Evolutionary conservation across 2,113 vertebrate species (phyloP), one percentile per base, ranked within the genome.

Genomic region (Gorsachius goisagi): DNA sequence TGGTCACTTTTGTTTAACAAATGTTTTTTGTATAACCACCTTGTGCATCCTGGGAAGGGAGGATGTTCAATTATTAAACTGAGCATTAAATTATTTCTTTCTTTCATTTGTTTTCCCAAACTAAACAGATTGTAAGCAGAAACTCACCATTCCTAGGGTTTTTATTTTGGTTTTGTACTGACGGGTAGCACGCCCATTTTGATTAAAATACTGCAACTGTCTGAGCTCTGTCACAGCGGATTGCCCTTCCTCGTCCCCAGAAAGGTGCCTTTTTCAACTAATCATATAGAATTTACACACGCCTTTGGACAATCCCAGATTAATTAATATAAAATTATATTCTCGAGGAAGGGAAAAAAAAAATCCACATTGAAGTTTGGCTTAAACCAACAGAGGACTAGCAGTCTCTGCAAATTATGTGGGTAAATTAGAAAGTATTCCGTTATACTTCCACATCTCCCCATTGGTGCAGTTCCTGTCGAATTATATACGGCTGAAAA

Each of bases 1-100:
- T 96, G 85, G 94, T 98, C 95, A 97, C 93, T 98, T 97, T 96
- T 96, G 91, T 95, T 97, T 97, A 95, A 96, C 92, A 97, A 97
- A 95, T 97, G 89, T 93, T 96, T 97, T 97, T 96, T 94, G 86
- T 88, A 85, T 75, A 87, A 89, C 80, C 91, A 96, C 89, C 95
- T 92, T 87, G 90, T 78, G 88, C 93, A 91, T 92, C 89, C 81
- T 76, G 90, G 94, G 94, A 92, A 96, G 84, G 47, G 18, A 97
- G 28, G 69, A 10, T 94, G 67, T 94, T 97, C 84, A 95, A 95
- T 96, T 97, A 95, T 97, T 96, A 88, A 95, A 60, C 53, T 17
- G 74, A 94, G 88, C 84, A 96, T 89, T 95, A 63, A 82, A 90
- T 97, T 97, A 89, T 97, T 97, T 87, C 89, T 94, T 69, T n/a